Conservation (phyloP, 2,113 vertebrate genomes). For the Varanus komodoensis region DNA sequence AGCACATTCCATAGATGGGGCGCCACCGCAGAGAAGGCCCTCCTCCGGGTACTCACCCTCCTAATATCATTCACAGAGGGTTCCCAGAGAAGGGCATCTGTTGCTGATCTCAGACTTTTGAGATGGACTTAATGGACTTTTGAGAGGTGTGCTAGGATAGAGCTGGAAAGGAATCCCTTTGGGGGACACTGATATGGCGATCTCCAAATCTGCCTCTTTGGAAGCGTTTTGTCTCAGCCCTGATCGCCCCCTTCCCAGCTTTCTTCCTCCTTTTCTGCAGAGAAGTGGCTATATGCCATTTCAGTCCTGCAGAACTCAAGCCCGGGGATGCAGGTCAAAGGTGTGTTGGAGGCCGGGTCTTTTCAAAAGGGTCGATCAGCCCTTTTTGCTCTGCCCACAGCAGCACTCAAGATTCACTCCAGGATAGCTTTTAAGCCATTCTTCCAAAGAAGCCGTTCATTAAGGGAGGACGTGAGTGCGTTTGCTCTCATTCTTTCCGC, state of each 20-base stretch:
- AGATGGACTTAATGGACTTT: too few relatives aligned
- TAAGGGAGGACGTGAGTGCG: not conserved
- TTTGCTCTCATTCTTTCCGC: not conserved
- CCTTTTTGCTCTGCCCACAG: conserved; percentile 63
- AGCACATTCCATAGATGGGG: too few relatives aligned
- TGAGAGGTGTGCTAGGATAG: not conserved
- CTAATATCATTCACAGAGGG: too few relatives aligned
- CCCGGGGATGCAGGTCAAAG: conserved; percentile 61
- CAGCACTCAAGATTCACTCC: conserved; percentile 43
- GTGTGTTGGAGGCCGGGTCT: conserved; percentile 65
- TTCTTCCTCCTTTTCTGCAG: conserved; percentile 13
- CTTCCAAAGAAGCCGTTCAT: not conserved
- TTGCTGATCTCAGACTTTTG: too few relatives aligned
- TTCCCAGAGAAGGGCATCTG: too few relatives aligned
- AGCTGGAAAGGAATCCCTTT: not conserved
- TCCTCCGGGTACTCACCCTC: too few relatives aligned
- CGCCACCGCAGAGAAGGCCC: too few relatives aligned
- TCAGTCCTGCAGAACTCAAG: conserved; percentile 63
- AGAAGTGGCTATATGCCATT: conserved; percentile 63
- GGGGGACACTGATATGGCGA: not conserved
- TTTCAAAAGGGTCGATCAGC: conserved; percentile 67
- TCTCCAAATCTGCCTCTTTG: too few relatives aligned
- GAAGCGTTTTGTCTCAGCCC: too few relatives aligned
- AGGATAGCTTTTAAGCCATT: conserved; percentile 42
- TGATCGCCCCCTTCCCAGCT: too few relatives aligned